Evolutionary conservation across 2,888 invertebrate genomes (phyloP).

Genomic region (Ornithoptera priamus): DNA sequence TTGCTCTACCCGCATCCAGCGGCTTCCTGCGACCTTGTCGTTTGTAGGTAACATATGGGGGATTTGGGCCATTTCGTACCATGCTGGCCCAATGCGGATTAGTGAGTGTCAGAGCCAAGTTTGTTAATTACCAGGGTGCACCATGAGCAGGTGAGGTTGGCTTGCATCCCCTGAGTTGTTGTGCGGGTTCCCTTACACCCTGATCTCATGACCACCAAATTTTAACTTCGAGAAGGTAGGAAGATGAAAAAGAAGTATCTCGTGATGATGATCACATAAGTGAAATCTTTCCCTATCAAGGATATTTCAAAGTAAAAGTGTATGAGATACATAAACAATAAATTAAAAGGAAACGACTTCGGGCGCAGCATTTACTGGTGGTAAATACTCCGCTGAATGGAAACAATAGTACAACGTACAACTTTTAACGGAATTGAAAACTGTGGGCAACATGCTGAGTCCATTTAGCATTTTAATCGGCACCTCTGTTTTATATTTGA

Average conservation of each 20-base stretch:
- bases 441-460: background rate
- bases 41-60: no score
- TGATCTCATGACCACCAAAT: no score
- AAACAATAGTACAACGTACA: conserved; percentile 2
- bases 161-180: no score
- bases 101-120: no score
- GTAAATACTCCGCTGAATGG: background rate
- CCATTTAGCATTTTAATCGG: background rate
- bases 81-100: no score
- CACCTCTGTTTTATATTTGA: background rate
- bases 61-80: no score
- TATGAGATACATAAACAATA: background rate
- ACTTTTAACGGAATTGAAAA: conserved; percentile 5
- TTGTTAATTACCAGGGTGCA: no score
- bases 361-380: background rate
- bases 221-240: no score
- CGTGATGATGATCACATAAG: background rate
- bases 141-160: no score
- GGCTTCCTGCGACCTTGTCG: no score
- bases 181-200: no score
- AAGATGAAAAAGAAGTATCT: background rate
- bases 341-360: background rate
- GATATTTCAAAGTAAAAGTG: background rate
- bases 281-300: background rate
- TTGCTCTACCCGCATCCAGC: no score